A percentile compares a stretch with the other conserved stretches of the same genome.
Conservation (phyloP, 1,140 invertebrate genomes). For the Zophobas morio region DNA sequence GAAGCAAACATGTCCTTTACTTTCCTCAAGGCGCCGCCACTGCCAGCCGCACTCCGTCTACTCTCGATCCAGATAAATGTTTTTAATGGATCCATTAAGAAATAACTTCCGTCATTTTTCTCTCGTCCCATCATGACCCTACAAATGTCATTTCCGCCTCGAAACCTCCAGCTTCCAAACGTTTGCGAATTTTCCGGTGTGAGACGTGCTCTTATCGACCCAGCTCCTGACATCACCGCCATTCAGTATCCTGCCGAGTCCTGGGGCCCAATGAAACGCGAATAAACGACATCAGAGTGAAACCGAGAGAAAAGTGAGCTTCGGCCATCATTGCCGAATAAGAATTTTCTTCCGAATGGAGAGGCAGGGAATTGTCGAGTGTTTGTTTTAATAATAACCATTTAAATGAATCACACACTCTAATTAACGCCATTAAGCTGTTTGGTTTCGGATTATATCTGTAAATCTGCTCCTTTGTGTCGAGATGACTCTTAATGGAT, state of each 20-base stretch:
- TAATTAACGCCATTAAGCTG: conserved; percentile 27
- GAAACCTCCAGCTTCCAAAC: neutral
- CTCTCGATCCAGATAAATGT: neutral
- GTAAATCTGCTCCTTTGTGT: conserved; percentile 21
- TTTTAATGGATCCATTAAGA: conserved; percentile 8
- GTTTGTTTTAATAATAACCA: conserved; percentile 19
- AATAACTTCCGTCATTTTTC: conserved; percentile 3
- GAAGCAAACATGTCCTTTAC: too few species aligned
- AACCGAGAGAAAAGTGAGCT: conserved; percentile 3
- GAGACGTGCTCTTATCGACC: conserved; percentile 40
- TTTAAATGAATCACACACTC: conserved; percentile 23
- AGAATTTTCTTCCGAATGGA: conserved; percentile 16
- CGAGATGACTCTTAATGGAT: conserved; percentile 1
- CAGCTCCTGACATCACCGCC: conserved; percentile 22
- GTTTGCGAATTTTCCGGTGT: conserved; percentile 27
- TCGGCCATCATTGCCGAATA: conserved; percentile 35
- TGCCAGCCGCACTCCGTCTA: neutral
- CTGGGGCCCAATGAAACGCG: conserved; percentile 40
- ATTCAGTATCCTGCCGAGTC: conserved; percentile 34
- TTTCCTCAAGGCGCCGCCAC: neutral
- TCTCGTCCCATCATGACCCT: neutral
- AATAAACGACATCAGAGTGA: conserved; percentile 23
- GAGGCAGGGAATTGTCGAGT: neutral
- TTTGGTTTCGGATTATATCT: conserved; percentile 8
- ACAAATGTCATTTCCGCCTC: conserved; percentile 4